Evolutionary conservation across 2,113 vertebrate species (phyloP), one percentile per base, ranked within the genome.

Genomic region (Galemys pyrenaicus): DNA sequence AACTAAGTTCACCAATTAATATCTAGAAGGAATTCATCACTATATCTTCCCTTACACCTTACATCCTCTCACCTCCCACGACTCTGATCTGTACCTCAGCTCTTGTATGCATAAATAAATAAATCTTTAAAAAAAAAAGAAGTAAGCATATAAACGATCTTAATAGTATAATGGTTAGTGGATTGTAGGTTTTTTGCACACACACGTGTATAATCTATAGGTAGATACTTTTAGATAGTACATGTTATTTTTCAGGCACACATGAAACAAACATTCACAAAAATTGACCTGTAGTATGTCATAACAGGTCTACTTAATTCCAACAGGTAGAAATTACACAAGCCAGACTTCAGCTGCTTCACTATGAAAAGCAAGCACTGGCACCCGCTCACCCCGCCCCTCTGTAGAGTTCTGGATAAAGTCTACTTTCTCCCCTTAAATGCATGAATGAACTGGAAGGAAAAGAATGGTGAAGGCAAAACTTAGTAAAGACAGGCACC

Each of bases 301-400:
- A 11, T 46, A 15, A 24, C 44, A 84, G 73, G 32, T 15, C 67
- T 22, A 78, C n/a, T n/a, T 54, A 28, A 30, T 19, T 54, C 35
- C n/a, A 60, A 44, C 7, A 73, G n/a, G 26, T 22, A 37, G 44
- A 41, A 78, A 35, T 37, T 4, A 49, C 13, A 16, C 7, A 67
- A 8, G 22, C 3, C n/a, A 83, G 86, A 22, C 22, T 89, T 49
- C n/a, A 22, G 80, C 32, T 35, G 28, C 15, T 56, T 20, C 3
- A 26, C 10, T 4, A 10, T 0, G 58, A 22, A 32, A 22, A 26
- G 16, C 3, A 37, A 24, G 2, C 15, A 5, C 58, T 1, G 3
- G 12, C 49, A 75, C 7, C 12, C 4, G 6, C 5, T n/a, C 5
- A 1, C 6, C 30, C 9, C 0, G 1, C 22, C n/a, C 32, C 19